Evolutionary conservation across 2,888 invertebrate species (phyloP), one percentile per base, ranked within the genome.

Genomic region (Tuta absoluta): DNA sequence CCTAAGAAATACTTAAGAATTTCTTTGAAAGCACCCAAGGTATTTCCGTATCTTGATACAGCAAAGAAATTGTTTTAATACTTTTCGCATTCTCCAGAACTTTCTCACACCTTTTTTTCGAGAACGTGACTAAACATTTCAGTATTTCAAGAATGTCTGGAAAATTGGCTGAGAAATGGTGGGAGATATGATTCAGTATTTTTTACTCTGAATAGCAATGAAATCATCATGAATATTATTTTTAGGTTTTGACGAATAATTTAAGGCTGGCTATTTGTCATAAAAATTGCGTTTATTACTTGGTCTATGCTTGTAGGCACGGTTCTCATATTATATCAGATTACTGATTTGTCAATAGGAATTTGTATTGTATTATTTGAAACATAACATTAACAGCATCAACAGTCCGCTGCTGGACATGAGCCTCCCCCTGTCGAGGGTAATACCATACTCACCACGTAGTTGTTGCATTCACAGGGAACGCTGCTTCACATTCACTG

Each of bases 61-160:
- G 28, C 56, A 24, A 28, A 33, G 33, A 33, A 56, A 56, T 56
- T 33, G n/a, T 33, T 56, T n/a, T 4, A 56, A 53, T 53, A 24
- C 11, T 53, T 14, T 49, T 49, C 19, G 10, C 21, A 24, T 56
- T 33, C 56, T 33, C 12, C 53, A 28, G 24, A 53, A 53, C 7
- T 23, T 33, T 56, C 33, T 24, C 56, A 56, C 33, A 19, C n/a
- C 8, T 14, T 33, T 56, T 56, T 14, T 17, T n/a, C n/a, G 8
- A 17, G 33, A 56, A 2, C 56, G n/a, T 33, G 56, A 56, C 56
- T 33, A 10, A n/a, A 4, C 33, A 7, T 56, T 56, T 24, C 51
- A 53, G 24, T 14, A 53, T 56, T 56, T 53, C 11, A 24, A 14
- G 23, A 14, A 53, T 53, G 21, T 8, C 23, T 53, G 51, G 51